Base-by-base conservation (phyloP, 2,797 vertebrate genomes). In the Cynopterus sphinx region DNA sequence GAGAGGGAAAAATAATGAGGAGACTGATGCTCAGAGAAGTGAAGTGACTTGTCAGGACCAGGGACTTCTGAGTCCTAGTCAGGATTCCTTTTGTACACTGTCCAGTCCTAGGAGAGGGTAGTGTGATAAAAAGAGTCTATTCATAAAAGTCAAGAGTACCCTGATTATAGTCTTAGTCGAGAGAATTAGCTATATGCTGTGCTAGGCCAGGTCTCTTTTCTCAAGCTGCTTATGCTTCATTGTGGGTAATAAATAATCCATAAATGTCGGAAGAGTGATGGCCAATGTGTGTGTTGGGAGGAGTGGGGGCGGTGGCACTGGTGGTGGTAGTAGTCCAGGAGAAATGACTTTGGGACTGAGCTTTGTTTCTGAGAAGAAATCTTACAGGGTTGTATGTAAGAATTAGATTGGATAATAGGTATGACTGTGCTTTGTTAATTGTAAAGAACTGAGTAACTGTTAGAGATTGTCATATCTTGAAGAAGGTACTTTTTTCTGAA, bases 401-500 rank as follows among this genome's bases (percentile, higher is more conserved):
- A 91, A 85, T 88, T 75, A 70, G 92, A 78, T 46, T 67, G 21
- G 55, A 15, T 71, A 28, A 75, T 73, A 13, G 1, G 6, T 59
- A 61, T 79, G 75, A 65, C 46, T 53, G 9, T 87, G 55, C 36
- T 75, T 94, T 86, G 19, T 86, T 89, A 41, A 71, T 73, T 82
- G 41, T 89, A 49, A 89, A 71, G 46, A 77, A 53, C 46, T 77
- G 46, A 31, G 26, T 77, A 73, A 73, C 59, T 89, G 53, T 88
- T 95, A 63, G 36, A 31, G 22, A 24, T 63, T 63, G 65, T 93
- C 78, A 75, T 83, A 49, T 78, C 46, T 94, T 85, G 77, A 1
- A 71, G 84, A 78, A 87, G 43, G 7, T n/a, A 53, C 24, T 73
- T 77, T 92, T 88, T 97, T 73, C 67, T 86, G 46, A 93, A 86